Base-by-base conservation (phyloP, 1,140 invertebrate species). In the Macrocentrus cingulum region DNA sequence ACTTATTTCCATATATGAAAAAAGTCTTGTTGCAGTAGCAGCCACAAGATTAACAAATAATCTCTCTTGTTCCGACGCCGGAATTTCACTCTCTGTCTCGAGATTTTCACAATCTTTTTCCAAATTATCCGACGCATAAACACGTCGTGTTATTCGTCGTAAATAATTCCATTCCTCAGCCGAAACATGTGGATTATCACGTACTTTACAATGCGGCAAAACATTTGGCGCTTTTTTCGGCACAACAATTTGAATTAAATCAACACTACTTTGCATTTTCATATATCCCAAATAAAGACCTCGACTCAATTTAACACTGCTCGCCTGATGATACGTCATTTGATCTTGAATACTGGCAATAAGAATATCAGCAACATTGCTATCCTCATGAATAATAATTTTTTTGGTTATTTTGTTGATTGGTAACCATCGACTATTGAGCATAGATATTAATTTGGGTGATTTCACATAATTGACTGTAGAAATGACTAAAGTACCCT, bases 221-320 rank as follows among this genome's bases (percentile, higher is more conserved):
- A 97, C 90, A 77, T 97, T 98, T 7, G 96, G 96, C 0, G 89
- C 87, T 69, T 92, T 90, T 25, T 90, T 83, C 0, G 94, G 91
- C 13, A 97, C 95, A 1, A 98, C 86, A n/a, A 98, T 88, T 68
- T 94, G 88, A 29, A 98, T 91, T 2, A 92, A 85, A 75, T 98
- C 95, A 46, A 98, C 91, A 4, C 94, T 95, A 66, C 91, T 96
- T 67, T 95, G 92, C 82, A 98, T 88, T 74, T 98, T 97, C 39
- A 98, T 80, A 77, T 97, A 99, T 15, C 94, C 93, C 56, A 98
- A 80, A 76, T 99, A 98, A 4, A 99, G 81, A 0, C 97, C 96
- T 46, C 87, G 87, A 0, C 85, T 83, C 15, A 98, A 73, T 60
- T 89, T 88, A 37, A 91, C 87, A 56, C 87, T 84, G 55, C 91